Base-by-base conservation (phyloP, 2,113 vertebrate species). In the Rutilus rutilus region DNA sequence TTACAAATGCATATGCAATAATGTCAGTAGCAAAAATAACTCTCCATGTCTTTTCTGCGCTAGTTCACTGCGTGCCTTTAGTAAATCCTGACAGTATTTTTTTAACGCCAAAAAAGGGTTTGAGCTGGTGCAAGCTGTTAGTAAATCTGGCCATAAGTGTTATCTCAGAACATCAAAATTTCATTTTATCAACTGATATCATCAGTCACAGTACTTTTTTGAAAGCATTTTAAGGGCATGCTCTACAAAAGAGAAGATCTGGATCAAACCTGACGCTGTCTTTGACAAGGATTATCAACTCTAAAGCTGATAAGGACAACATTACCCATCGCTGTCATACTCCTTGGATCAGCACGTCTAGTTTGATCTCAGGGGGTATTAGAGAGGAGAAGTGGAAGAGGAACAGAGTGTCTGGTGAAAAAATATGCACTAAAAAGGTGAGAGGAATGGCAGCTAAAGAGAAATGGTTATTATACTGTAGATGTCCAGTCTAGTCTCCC, bases 231-330 rank as follows among this genome's bases (percentile, higher is more conserved):
- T 36, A 78, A 78, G 45, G 52, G 80, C 30, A 78, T 76, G 45
- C 39, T 86, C 50, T 47, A 81, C 52, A 85, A 85, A 87, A 76
- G 39, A 82, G 47, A 25, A 85, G 89, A 79, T 85, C 80, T 84
- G 84, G 84, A 88, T 91, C 83, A 86, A 73, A 30, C 11, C 52
- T 87, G 84, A 82, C 82, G 79, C 65, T 86, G 85, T 83, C 77
- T 87, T 87, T 89, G 87, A 88, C 82, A 77, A 84, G 86, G 71
- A 79, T 83, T 88, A 86, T 88, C 87, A 89, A 81, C 45, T 84
- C 86, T 60, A 47, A 81, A 65, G 81, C 84, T 87, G 86, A 87
- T 89, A 85, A 86, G 65, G 74, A 71, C 78, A 88, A 86, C 86
- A 85, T 86, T 81, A 85, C 71, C 77, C 67, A 83, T 82, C 67